Evolutionary conservation across 2,797 vertebrate species (phyloP).

Genomic region (Philypnodon macrostomus): DNA sequence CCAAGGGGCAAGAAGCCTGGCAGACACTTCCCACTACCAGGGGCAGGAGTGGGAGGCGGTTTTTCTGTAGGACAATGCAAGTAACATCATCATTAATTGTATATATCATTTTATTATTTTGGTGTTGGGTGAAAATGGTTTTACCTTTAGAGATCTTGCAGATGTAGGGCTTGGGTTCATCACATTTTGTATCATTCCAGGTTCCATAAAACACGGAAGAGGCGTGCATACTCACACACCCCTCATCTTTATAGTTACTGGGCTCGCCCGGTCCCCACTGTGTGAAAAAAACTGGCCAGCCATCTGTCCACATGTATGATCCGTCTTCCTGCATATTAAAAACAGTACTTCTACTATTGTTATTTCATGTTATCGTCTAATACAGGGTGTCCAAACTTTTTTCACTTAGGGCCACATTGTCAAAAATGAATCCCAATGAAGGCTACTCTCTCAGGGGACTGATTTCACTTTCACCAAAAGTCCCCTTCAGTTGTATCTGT

Average conservation of each 20-base stretch:
- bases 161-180: constrained; percentile 68
- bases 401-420: too few species aligned
- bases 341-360: neutral
- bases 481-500: too few species aligned
- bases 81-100: neutral
- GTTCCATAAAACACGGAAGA: constrained; percentile 64
- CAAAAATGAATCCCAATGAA: too few species aligned
- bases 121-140: too few species aligned
- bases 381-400: too few species aligned
- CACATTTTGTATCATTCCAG: constrained; percentile 80
- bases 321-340: constrained; percentile 47
- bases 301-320: constrained; percentile 72
- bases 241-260: constrained; percentile 63
- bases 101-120: neutral
- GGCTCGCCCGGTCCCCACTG: constrained; percentile 82
- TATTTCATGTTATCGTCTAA: neutral
- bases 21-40: constrained; percentile 68
- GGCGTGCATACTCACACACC: constrained; percentile 77
- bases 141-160: constrained; percentile 79
- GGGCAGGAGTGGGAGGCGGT: constrained; percentile 66
- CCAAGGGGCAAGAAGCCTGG: constrained; percentile 52
- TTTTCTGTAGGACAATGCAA: constrained; percentile 52
- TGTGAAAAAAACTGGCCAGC: constrained; percentile 80
- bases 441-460: too few species aligned
- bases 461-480: too few species aligned